A percentile compares a stretch with the other conserved stretches of the same genome.
These are phyloP conservation scores for Natrix natrix DNA, from an alignment of 2,797 vertebrate species.

Conservation along the genomic window DNA sequence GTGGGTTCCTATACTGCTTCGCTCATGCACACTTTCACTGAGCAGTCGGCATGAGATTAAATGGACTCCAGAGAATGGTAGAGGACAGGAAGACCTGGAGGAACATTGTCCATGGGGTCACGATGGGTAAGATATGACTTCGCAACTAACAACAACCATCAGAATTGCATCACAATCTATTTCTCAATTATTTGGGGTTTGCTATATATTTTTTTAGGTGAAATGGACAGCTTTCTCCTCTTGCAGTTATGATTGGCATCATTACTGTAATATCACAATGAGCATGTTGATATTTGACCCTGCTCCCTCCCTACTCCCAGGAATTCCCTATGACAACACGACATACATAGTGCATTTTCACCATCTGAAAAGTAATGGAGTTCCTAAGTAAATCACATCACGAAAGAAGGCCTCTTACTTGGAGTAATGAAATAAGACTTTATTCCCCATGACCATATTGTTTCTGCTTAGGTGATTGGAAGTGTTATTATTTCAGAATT, in stretches of 20 bases:
- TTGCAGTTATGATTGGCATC: not conserved
- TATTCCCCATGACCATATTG: not conserved
- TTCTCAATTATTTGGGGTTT: not conserved
- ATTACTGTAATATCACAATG: not conserved
- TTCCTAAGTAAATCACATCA: not conserved
- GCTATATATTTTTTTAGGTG: not conserved
- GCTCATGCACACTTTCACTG: too few species aligned
- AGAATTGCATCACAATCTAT: not conserved
- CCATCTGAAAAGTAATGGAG: not conserved
- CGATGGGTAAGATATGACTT: too few species aligned
- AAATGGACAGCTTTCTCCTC: not conserved
- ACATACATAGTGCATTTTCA: not conserved
- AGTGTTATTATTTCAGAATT: not conserved
- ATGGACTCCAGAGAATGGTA: too few species aligned
- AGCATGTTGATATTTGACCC: not conserved
- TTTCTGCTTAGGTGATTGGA: not conserved
- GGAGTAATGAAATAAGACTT: not conserved
- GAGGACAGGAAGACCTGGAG: too few species aligned
- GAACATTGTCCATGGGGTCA: too few species aligned
- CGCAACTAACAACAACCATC: not conserved
- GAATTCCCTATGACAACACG: not conserved
- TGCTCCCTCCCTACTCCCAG: not conserved
- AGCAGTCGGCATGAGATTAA: too few species aligned
- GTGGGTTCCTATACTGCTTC: too few species aligned
- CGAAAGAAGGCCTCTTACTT: not conserved